Evolutionary conservation across 2,113 vertebrate species (phyloP), one percentile per base, ranked within the genome.

Genomic region (Elgaria multicarinata): DNA sequence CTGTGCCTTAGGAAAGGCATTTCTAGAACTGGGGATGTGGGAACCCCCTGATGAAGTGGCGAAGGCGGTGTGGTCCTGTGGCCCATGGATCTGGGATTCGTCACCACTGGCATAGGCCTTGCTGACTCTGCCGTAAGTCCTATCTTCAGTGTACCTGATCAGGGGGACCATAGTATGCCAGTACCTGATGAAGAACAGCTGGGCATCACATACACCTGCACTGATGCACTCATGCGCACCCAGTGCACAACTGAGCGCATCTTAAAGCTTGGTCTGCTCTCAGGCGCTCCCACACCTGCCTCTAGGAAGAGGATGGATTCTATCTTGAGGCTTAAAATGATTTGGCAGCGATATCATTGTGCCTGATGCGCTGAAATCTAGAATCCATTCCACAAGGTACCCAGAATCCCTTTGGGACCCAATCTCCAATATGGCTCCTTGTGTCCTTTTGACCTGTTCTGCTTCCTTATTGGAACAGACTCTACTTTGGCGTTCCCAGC

Each of bases 391-490:
- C 66, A 0, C 22, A 78, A 0, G 72, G 82, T 0, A 0, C 28
- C 22, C 0, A 39, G 12, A 75, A 26, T 0, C 6, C 78, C 53
- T 46, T 0, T 67, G 84, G 85, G 86, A 55, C 71, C 36, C 16
- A 42, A 22, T 75, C 53, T 33, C 62, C 20, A 81, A 3, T 58
- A 4, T 12, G 55, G 22, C n/a, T 36, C 79, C 33, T 20, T 18
- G 18, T 55, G 31, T 7, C 78, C 53, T 26, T 81, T 36, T 81
- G 20, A 62, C 53, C 22, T 39, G 2, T 80, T 80, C 91, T 92
- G 93, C 93, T 33, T 69, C 92, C 1, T 76, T 50, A 20, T 36
- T 36, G 31, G 50, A 80, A 31, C 44, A 26, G 31, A 58, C 13
- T 16, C 31, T 28, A 10, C 3, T 50, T 78, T 12, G 10, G 58